phyloP scores from a whole-genome alignment of 2,888 invertebrate genomes.

The Brassicogethes aeneus region DNA sequence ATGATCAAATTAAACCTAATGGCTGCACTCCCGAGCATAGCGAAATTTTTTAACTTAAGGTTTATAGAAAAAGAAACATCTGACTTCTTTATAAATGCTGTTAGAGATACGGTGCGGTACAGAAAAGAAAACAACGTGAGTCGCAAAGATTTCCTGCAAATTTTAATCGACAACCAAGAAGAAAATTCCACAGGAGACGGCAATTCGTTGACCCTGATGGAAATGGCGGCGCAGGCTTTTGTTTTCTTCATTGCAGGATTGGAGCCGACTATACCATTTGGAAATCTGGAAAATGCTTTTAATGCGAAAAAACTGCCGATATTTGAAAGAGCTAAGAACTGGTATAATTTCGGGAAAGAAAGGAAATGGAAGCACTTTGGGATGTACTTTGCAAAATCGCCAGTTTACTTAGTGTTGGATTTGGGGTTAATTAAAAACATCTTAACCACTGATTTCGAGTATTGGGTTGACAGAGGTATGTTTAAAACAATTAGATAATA shows the following conservation, averaged over 20 bases:
- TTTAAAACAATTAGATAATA: no score
- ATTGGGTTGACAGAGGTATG: slow-evolving; percentile 10
- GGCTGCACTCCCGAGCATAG: neutral
- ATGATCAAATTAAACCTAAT: no score
- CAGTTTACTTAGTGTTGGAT: slow-evolving; percentile 7
- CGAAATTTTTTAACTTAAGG: neutral
- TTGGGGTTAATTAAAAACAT: slow-evolving; percentile 10
- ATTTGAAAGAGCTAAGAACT: slow-evolving; percentile 2
- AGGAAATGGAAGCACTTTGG: slow-evolving; percentile 9
- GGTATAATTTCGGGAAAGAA: slow-evolving; percentile 7
- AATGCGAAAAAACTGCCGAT: no score
- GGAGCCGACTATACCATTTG: no score
- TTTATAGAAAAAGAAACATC: slow-evolving; percentile 19
- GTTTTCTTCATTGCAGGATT: slow-evolving; percentile 17
- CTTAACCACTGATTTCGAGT: slow-evolving; percentile 11
- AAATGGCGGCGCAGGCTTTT: slow-evolving; percentile 15
- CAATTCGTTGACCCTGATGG: slow-evolving; percentile 8
- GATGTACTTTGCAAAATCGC: slow-evolving; percentile 4
- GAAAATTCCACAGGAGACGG: slow-evolving; percentile 9
- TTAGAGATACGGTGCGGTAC: slow-evolving; percentile 39
- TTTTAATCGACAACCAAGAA: slow-evolving; percentile 37
- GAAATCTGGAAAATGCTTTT: no score
- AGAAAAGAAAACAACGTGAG: slow-evolving; percentile 40
- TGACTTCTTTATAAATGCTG: slow-evolving; percentile 40
- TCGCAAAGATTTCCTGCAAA: slow-evolving; percentile 47